phyloP scores from a whole-genome alignment of 2,797 vertebrate species.

The Epinephelus coioides region DNA sequence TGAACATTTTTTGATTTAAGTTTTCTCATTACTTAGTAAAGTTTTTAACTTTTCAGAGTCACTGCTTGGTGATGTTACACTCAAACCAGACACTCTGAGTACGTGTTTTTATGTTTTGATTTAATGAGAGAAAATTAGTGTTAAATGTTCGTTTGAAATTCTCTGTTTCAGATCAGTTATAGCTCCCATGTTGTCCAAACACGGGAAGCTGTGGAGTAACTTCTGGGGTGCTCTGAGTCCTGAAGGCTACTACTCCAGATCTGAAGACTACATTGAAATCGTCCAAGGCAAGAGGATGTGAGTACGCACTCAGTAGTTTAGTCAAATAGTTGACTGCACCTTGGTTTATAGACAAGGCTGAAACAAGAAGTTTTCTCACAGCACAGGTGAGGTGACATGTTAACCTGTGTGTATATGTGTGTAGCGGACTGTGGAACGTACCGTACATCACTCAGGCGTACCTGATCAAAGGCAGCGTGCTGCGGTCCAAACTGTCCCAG shows the following conservation, averaged over 20 bases:
- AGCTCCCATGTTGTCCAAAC: conserved; percentile 90
- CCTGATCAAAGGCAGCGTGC: conserved; percentile 85
- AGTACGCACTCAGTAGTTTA: conserved; percentile 40
- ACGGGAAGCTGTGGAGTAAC: conserved; percentile 95
- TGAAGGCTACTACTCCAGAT: conserved; percentile 91
- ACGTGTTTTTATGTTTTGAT: no score
- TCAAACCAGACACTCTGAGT: no score
- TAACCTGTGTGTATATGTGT: conserved; percentile 8
- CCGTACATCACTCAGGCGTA: conserved; percentile 92
- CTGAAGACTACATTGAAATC: conserved; percentile 94
- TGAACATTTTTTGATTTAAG: no score
- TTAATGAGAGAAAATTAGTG: no score
- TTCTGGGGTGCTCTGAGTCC: conserved; percentile 94
- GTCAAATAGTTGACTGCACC: no score
- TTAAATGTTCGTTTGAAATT: no score
- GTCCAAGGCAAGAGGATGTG: conserved; percentile 92
- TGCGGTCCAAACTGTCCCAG: conserved; percentile 83
- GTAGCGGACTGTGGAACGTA: conserved; percentile 92
- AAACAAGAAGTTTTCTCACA: neutral
- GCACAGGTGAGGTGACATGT: neutral
- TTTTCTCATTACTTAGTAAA: no score
- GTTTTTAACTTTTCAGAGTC: no score
- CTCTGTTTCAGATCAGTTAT: conserved; percentile 85
- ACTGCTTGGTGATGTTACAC: no score
- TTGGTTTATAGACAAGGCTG: no score